Conservation (phyloP, 1,140 invertebrate species). For the Pogonomyrmex barbatus region DNA sequence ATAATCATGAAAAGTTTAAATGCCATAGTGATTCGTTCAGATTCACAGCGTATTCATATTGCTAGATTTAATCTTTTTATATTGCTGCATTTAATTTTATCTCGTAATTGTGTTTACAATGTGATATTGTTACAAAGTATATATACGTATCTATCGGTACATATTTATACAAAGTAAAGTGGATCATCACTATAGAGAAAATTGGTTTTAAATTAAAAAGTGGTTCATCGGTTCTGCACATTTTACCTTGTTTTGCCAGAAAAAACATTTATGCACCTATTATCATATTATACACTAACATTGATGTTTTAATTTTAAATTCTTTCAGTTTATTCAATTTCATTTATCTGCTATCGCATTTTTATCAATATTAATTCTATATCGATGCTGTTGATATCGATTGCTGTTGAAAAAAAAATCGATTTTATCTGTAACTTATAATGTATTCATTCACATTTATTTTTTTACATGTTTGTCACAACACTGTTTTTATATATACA, state of each 20-base stretch:
- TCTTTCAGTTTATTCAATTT: conserved; percentile 1
- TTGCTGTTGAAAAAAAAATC: neutral
- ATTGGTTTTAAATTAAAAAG: conserved; percentile 36
- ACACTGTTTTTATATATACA: neutral
- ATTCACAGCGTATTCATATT: neutral
- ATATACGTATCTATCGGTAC: neutral
- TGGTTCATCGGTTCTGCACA: conserved; percentile 1
- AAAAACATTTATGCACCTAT: conserved; percentile 18
- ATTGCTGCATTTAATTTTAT: conserved; percentile 23
- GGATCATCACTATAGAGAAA: conserved; percentile 1
- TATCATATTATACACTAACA: neutral
- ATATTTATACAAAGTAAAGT: neutral
- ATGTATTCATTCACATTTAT: neutral
- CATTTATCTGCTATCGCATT: conserved; percentile 4
- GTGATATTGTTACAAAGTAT: neutral
- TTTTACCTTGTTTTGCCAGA: neutral
- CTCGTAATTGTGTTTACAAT: neutral
- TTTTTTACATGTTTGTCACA: neutral
- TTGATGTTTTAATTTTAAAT: neutral
- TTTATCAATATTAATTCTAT: neutral
- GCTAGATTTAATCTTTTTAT: neutral
- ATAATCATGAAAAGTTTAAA: neutral
- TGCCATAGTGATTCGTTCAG: neutral
- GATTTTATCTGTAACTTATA: neutral
- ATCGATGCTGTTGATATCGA: neutral